phyloP scores from a whole-genome alignment of 2,113 vertebrate genomes.

The Poicephalus gulielmi region DNA sequence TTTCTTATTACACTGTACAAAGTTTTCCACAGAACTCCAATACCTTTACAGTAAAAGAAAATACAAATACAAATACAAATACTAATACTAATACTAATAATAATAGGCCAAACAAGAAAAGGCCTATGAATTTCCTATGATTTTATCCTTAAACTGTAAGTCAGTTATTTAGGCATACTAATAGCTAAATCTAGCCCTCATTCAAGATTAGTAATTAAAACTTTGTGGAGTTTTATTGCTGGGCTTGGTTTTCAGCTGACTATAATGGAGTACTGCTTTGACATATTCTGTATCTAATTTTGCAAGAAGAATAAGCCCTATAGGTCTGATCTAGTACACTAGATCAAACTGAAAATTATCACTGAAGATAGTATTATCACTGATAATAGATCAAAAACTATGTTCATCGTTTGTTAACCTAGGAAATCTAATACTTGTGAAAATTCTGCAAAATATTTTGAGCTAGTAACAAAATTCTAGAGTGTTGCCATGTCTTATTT shows the following conservation, averaged over 20 bases:
- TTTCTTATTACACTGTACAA: background rate
- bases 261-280: background rate
- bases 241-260: background rate
- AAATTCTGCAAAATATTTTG: background rate
- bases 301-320: background rate
- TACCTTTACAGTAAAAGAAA: background rate
- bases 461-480: background rate
- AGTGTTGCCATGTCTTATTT: background rate
- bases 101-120: background rate
- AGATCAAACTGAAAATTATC: background rate
- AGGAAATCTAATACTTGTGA: background rate
- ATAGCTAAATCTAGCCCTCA: background rate
- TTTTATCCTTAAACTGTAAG: background rate
- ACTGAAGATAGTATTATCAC: background rate
- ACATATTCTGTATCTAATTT: background rate
- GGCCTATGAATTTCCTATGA: rapidly evolving
- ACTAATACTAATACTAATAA: background rate
- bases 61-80: background rate
- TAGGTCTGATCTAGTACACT: background rate
- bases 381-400: background rate
- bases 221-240: background rate
- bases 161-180: background rate
- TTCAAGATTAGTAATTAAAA: background rate
- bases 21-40: background rate
- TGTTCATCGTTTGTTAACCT: background rate